Evolutionary conservation across 2,797 vertebrate species (phyloP).

Genomic region (Synaphobranchus kaupii): DNA sequence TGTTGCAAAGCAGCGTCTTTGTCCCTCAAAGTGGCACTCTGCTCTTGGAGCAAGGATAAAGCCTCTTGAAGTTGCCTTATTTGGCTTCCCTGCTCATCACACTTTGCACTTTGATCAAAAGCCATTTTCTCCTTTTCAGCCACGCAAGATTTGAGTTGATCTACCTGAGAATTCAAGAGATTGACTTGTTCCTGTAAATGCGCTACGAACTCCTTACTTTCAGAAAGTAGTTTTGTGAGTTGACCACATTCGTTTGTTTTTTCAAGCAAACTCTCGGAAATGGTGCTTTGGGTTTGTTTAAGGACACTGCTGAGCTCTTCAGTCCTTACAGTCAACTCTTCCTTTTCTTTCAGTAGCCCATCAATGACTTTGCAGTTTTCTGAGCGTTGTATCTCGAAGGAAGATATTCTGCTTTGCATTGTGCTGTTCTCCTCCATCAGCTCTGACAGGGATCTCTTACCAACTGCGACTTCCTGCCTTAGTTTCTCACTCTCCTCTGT

Average conservation of each 20-base stretch:
- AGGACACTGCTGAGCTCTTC: slow-evolving; percentile 67
- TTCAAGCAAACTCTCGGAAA: slow-evolving; percentile 66
- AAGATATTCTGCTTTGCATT: slow-evolving; percentile 62
- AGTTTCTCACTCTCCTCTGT: slow-evolving; percentile 67
- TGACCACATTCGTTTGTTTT: slow-evolving; percentile 72
- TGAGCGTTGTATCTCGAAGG: slow-evolving; percentile 60
- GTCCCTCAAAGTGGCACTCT: slow-evolving; percentile 68
- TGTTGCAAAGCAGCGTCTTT: slow-evolving; percentile 69
- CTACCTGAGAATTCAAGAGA: slow-evolving; percentile 61
- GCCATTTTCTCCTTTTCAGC: slow-evolving; percentile 67
- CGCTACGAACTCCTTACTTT: slow-evolving; percentile 64
- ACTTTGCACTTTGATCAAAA: slow-evolving; percentile 59
- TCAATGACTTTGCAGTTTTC: slow-evolving; percentile 65
- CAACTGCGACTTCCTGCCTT: slow-evolving; percentile 64
- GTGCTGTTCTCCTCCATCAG: slow-evolving; percentile 59
- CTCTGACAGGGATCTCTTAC: slow-evolving; percentile 55
- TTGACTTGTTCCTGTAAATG: slow-evolving; percentile 64
- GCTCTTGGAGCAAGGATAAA: slow-evolving; percentile 69
- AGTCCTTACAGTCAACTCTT: slow-evolving; percentile 55
- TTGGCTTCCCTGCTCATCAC: slow-evolving; percentile 62
- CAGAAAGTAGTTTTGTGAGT: slow-evolving; percentile 65
- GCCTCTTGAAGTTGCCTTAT: slow-evolving; percentile 70
- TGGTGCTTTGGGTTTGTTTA: slow-evolving; percentile 63
- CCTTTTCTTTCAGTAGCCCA: slow-evolving; percentile 69
- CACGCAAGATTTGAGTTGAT: slow-evolving; percentile 53